Conservation (phyloP, 2,888 invertebrate genomes). For the Pristionchus japonicus region DNA sequence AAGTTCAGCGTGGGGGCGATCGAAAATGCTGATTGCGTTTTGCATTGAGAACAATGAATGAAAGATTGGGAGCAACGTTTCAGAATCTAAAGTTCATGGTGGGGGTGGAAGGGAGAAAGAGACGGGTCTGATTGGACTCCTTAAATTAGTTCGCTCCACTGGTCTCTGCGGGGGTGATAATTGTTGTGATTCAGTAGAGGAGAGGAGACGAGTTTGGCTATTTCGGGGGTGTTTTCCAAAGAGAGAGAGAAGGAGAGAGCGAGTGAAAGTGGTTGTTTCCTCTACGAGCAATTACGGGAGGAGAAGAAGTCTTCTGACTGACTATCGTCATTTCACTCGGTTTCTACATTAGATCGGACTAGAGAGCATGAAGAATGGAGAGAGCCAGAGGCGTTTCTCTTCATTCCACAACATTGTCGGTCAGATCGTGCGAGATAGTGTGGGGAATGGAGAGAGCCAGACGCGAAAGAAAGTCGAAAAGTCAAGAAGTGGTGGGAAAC, state of each 20-base stretch:
- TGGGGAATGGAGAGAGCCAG: slow-evolving; percentile 37
- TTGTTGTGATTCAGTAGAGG: background rate
- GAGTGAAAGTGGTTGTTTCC: background rate
- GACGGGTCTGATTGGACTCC: no score
- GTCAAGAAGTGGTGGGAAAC: background rate
- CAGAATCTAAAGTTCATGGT: background rate
- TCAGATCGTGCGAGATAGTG: background rate
- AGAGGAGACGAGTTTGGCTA: background rate
- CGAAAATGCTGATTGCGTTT: background rate
- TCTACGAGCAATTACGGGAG: background rate
- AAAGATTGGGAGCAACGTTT: no score
- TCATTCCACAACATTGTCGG: no score
- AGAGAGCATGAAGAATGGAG: slow-evolving; percentile 40
- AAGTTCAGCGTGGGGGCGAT: background rate
- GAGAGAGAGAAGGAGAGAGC: background rate
- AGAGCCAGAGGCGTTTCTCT: background rate
- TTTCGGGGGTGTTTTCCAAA: background rate
- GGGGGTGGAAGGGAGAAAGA: no score
- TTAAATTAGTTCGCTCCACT: no score
- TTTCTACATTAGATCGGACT: background rate
- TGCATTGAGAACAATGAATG: no score
- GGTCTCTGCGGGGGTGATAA: background rate
- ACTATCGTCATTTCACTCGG: background rate
- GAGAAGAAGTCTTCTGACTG: background rate
- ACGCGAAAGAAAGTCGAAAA: background rate